phyloP scores from a whole-genome alignment of 1,140 invertebrate genomes.

The Euschistus heros region DNA sequence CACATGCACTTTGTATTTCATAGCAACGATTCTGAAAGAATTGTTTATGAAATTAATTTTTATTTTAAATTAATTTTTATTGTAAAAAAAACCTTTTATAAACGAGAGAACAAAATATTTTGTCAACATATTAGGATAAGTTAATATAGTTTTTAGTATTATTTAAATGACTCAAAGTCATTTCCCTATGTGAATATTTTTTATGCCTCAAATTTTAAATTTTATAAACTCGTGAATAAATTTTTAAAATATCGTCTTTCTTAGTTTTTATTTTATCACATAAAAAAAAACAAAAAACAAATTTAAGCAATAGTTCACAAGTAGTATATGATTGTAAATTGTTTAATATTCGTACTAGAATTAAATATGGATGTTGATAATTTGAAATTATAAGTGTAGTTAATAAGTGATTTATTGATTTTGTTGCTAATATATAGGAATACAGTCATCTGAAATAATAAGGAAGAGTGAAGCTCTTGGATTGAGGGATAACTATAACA shows the following conservation, averaged over 20 bases:
- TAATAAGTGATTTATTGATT: too few relatives aligned
- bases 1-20: slow-evolving; percentile 9
- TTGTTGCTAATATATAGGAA: too few relatives aligned
- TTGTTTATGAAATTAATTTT: background rate
- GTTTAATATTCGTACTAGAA: slow-evolving; percentile 2
- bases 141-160: slow-evolving; percentile 11
- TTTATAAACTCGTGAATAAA: slow-evolving; percentile 6
- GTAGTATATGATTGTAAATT: slow-evolving; percentile 4
- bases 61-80: background rate
- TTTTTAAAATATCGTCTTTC: slow-evolving; percentile 8
- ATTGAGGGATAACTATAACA: too few relatives aligned
- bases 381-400: background rate
- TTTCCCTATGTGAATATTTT: slow-evolving; percentile 12
- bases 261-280: background rate
- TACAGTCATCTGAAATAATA: too few relatives aligned
- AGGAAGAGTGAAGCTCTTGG: too few relatives aligned
- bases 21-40: background rate
- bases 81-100: slow-evolving; percentile 4
- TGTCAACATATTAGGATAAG: slow-evolving; percentile 13
- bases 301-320: slow-evolving; percentile 3
- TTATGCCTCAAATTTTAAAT: slow-evolving; percentile 12
- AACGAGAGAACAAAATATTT: slow-evolving; percentile 13
- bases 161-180: slow-evolving; percentile 10
- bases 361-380: slow-evolving; percentile 9
- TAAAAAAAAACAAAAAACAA: background rate